phyloP scores from a whole-genome alignment of 2,113 vertebrate species.

The Ptilonorhynchus violaceus region DNA sequence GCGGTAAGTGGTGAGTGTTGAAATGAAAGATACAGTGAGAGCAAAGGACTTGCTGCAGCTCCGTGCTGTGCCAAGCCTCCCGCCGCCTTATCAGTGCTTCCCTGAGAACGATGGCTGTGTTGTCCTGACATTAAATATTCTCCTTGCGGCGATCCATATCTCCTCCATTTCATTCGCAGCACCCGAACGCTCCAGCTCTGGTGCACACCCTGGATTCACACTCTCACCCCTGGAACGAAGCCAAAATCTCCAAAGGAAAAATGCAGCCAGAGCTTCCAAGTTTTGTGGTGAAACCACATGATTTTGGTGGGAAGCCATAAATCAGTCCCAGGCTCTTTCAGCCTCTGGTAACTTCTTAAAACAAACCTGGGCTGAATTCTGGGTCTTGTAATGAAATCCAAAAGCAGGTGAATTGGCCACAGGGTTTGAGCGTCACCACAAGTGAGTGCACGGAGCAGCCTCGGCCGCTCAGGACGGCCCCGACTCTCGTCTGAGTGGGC shows the following conservation, averaged over 20 bases:
- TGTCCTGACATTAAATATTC: not conserved
- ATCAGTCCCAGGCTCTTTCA: constrained; percentile 46
- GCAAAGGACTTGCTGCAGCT: not conserved
- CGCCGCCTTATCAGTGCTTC: not conserved
- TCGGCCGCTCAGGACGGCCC: rapidly evolving
- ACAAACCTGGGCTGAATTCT: constrained; percentile 52
- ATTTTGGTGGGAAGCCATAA: constrained; percentile 60
- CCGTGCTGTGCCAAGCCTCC: not conserved
- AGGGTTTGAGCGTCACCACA: not conserved
- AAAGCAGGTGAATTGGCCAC: constrained; percentile 23
- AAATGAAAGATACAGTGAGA: not conserved
- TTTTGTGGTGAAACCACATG: constrained; percentile 26
- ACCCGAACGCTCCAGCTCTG: not conserved
- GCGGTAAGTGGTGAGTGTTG: not conserved
- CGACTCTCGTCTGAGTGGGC: not conserved
- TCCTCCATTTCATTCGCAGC: not conserved
- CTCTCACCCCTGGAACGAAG: not conserved
- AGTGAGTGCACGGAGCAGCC: rapidly evolving
- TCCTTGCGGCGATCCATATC: not conserved
- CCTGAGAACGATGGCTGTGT: not conserved
- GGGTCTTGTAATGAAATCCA: constrained; percentile 14
- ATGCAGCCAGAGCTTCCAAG: constrained; percentile 48
- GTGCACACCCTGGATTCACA: not conserved
- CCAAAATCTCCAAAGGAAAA: constrained; percentile 48
- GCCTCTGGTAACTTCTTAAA: constrained; percentile 13